These are phyloP conservation scores for Eospalax fontanierii DNA, from an alignment of 2,797 vertebrate genomes.

Conservation along the genomic window DNA sequence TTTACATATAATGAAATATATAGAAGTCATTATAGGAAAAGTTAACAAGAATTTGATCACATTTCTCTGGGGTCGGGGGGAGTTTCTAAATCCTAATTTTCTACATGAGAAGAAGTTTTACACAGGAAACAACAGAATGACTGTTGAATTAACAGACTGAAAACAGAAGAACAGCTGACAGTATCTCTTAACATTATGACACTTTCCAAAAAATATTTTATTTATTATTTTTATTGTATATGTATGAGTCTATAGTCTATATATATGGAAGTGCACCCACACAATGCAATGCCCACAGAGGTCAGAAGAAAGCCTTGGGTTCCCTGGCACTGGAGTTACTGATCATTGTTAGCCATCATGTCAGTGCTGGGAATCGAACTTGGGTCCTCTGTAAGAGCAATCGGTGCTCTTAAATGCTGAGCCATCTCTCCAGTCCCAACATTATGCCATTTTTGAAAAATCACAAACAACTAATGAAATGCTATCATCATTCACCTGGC, in stretches of 20 bases:
- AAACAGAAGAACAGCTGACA: background rate
- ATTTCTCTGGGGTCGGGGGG: background rate
- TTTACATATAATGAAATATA: background rate
- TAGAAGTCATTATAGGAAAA: slow-evolving; percentile 30
- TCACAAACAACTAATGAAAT: background rate
- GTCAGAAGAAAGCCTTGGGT: no score
- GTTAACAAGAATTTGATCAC: background rate
- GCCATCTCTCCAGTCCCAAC: no score
- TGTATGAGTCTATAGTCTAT: no score
- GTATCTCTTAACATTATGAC: background rate
- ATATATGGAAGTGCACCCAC: no score
- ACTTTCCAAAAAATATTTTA: no score
- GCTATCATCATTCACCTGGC: background rate
- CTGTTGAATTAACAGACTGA: background rate
- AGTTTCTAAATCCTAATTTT: slow-evolving; percentile 19
- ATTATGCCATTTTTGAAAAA: background rate
- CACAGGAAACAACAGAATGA: background rate
- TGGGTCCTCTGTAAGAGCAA: no score
- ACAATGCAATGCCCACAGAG: no score
- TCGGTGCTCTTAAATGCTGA: no score
- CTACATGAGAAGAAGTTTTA: background rate
- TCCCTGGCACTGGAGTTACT: no score
- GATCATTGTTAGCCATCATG: no score
- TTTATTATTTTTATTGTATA: no score
- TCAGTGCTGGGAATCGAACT: no score